A percentile compares a stretch with the other conserved stretches of the same genome.
Evolutionary conservation across 1,140 invertebrate species (phyloP).

Genomic region (Agrypnia vestita): DNA sequence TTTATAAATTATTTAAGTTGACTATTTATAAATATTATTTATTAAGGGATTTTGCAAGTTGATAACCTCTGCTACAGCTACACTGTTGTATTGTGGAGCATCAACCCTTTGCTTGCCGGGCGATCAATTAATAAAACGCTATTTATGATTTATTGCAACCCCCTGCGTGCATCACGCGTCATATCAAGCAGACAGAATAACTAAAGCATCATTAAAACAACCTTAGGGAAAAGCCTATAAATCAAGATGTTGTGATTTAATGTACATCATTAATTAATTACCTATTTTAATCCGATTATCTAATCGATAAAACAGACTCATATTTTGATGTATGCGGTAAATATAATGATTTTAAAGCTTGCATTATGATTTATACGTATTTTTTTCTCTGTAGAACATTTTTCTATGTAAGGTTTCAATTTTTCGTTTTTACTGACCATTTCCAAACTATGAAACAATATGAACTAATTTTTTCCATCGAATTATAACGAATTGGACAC

Average conservation of each 20-base stretch:
- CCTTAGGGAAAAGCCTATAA: not conserved
- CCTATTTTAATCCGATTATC: conserved; percentile 1
- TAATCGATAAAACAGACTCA: too few relatives aligned
- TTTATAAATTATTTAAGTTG: too few relatives aligned
- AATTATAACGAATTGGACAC: too few relatives aligned
- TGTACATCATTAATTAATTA: not conserved
- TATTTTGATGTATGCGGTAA: too few relatives aligned
- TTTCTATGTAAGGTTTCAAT: too few relatives aligned
- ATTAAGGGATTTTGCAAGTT: not conserved
- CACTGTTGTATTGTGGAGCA: conserved; percentile 15
- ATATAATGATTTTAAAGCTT: too few relatives aligned
- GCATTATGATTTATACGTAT: too few relatives aligned
- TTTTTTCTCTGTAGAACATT: too few relatives aligned
- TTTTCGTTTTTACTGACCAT: too few relatives aligned
- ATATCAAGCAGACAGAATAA: conserved; percentile 30
- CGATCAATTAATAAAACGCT: conserved; percentile 59
- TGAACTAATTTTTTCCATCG: too few relatives aligned
- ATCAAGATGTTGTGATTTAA: not conserved
- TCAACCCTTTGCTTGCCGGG: conserved; percentile 54
- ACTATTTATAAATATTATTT: too few relatives aligned
- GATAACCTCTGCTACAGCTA: not conserved
- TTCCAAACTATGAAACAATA: too few relatives aligned
- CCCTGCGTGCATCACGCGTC: conserved; percentile 2
- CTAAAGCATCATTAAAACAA: conserved; percentile 6
- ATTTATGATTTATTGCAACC: conserved; percentile 59